A percentile compares a stretch with the other conserved stretches of the same genome.
Evolutionary conservation across 2,113 vertebrate species (phyloP).

Genomic region (Urocynchramus pylzowi): DNA sequence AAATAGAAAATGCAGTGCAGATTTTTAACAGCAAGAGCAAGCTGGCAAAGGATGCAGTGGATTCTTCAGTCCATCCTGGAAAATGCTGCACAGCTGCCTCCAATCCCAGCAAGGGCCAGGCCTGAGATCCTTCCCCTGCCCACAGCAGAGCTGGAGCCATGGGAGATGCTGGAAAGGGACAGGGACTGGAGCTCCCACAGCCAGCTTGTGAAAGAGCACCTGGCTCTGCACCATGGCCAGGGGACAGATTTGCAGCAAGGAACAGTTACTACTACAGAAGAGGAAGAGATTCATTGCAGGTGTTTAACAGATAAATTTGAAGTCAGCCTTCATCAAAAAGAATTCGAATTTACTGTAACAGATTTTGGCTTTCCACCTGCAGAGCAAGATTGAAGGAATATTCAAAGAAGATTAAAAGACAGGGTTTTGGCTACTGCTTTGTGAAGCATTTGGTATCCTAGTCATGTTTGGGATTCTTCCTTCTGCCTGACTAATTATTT

Average conservation of each 20-base stretch:
- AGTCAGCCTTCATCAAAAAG: neutral
- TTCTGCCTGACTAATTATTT: constrained; percentile 23
- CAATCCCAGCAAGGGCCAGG: neutral
- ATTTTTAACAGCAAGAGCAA: neutral
- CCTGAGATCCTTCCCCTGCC: neutral
- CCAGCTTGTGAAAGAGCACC: fast-evolving
- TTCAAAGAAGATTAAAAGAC: neutral
- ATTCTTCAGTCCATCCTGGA: neutral
- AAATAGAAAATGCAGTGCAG: neutral
- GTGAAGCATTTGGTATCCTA: neutral
- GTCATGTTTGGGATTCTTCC: constrained; percentile 42
- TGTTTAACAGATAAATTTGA: neutral
- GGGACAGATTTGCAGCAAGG: fast-evolving
- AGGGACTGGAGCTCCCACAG: neutral
- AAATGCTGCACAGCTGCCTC: neutral
- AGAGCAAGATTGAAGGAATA: neutral
- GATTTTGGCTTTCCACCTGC: neutral
- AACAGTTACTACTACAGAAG: neutral
- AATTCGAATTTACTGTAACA: neutral
- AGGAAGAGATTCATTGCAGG: neutral
- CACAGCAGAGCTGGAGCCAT: fast-evolving
- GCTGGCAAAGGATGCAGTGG: neutral
- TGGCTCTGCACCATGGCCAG: neutral
- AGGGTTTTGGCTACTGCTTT: neutral
- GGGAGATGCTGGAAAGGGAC: neutral